Evolutionary conservation across 1,140 invertebrate species (phyloP).

Genomic region (Drosophila malerkotliana): DNA sequence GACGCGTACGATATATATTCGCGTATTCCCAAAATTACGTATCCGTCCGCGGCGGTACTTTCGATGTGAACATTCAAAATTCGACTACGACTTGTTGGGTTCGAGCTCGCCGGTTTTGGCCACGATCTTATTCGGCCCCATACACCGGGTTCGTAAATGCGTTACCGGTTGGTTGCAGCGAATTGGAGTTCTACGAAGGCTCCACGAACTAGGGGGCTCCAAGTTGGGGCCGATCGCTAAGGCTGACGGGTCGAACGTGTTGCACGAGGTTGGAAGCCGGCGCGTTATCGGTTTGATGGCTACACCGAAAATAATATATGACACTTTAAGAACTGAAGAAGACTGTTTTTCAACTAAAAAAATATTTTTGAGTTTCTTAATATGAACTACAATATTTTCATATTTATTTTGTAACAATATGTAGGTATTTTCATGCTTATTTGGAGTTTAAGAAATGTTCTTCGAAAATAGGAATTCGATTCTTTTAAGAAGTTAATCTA

Average conservation of each 20-base stretch:
- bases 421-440: too few species aligned
- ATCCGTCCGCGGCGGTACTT: background rate
- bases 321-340: too few species aligned
- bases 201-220: slow-evolving; percentile 12
- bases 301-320: background rate
- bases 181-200: too few species aligned
- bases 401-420: too few species aligned
- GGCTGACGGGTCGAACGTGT: slow-evolving; percentile 50
- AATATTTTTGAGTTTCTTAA: too few species aligned
- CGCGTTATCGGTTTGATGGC: background rate
- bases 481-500: too few species aligned
- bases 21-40: background rate
- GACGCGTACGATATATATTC: slow-evolving; percentile 46
- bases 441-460: too few species aligned
- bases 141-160: background rate
- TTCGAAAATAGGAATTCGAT: too few species aligned
- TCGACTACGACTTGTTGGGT: background rate
- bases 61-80: background rate
- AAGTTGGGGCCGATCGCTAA: slow-evolving; percentile 6
- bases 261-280: slow-evolving; percentile 29
- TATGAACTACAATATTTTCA: too few species aligned
- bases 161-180: too few species aligned
- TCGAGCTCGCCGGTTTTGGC: background rate
- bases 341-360: too few species aligned
- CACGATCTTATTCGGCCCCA: background rate